Evolutionary conservation across 1,140 invertebrate species (phyloP).

Genomic region (Drosophila nikananu): DNA sequence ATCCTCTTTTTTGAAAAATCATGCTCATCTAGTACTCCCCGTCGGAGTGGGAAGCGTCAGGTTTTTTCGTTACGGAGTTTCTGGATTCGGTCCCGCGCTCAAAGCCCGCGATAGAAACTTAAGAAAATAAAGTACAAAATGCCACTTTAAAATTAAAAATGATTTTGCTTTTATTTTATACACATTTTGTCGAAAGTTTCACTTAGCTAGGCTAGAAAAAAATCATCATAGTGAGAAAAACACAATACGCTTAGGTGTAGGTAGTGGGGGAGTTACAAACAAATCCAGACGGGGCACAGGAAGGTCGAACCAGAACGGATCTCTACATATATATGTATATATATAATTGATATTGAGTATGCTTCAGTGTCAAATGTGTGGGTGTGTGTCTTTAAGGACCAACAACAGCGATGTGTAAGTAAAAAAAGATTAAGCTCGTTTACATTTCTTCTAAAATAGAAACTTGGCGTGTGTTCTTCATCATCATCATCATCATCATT

Average conservation of each 20-base stretch:
- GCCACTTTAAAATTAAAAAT: slow-evolving; percentile 12
- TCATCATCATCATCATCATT: slow-evolving; percentile 16
- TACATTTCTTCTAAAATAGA: slow-evolving; percentile 31
- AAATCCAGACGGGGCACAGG: slow-evolving; percentile 26
- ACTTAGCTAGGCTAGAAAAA: slow-evolving; percentile 64
- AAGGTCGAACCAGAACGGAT: slow-evolving; percentile 25
- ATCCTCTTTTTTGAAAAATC: too few relatives aligned
- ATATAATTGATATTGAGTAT: slow-evolving; percentile 26
- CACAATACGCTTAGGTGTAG: slow-evolving; percentile 68
- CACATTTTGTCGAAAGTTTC: slow-evolving; percentile 60
- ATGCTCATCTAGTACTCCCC: too few relatives aligned
- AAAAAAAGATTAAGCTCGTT: slow-evolving; percentile 29
- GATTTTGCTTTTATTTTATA: slow-evolving; percentile 69
- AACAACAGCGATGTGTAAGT: slow-evolving; percentile 29
- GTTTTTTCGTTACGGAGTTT: too few relatives aligned
- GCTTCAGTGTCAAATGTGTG: slow-evolving; percentile 13
- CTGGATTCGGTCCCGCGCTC: too few relatives aligned
- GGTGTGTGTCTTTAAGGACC: slow-evolving; percentile 22
- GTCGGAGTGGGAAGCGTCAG: too few relatives aligned
- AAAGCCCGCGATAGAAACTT: too few relatives aligned
- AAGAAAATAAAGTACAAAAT: slow-evolving; percentile 3
- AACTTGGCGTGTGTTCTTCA: slow-evolving; percentile 43
- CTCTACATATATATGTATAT: slow-evolving; percentile 16
- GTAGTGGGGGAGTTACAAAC: slow-evolving; percentile 28
- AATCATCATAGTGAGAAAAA: slow-evolving; percentile 64